Conservation (phyloP, 1,140 invertebrate genomes). For the Orius insidiosus region DNA sequence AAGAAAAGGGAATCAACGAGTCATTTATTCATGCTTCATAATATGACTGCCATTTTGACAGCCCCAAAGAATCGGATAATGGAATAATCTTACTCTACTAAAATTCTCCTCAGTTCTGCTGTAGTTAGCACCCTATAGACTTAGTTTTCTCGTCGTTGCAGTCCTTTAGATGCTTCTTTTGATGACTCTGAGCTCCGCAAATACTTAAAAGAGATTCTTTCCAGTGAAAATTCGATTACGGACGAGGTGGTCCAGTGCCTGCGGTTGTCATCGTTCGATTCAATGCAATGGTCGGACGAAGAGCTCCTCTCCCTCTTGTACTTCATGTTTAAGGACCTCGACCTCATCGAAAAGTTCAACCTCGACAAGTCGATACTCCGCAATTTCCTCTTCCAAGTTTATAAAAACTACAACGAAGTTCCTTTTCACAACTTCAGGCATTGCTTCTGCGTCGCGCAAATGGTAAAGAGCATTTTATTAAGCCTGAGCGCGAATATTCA, state of each 20-base stretch:
- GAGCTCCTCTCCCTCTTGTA: conserved; percentile 65
- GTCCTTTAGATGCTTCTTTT: no score
- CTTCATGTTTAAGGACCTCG: conserved; percentile 69
- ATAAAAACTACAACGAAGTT: conserved; percentile 78
- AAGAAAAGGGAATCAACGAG: no score
- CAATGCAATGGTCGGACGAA: conserved; percentile 65
- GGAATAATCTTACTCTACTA: no score
- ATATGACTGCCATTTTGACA: no score
- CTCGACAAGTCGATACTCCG: conserved; percentile 53
- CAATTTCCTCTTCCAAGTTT: conserved; percentile 59
- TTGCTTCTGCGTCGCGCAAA: conserved; percentile 78
- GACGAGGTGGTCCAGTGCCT: conserved; percentile 41
- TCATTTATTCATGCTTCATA: no score
- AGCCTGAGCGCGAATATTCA: background rate
- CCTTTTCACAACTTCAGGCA: conserved; percentile 83
- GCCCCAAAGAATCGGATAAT: no score
- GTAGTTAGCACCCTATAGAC: no score
- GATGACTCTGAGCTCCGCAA: no score
- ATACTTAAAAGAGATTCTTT: no score
- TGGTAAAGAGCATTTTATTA: conserved; percentile 42
- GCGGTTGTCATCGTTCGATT: conserved; percentile 61
- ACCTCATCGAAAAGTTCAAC: conserved; percentile 55
- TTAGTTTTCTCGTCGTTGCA: no score
- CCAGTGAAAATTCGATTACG: conserved; percentile 42
- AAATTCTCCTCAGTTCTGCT: no score